Evolutionary conservation across 2,888 invertebrate genomes (phyloP).

Genomic region (Chrysolina oricalcia): DNA sequence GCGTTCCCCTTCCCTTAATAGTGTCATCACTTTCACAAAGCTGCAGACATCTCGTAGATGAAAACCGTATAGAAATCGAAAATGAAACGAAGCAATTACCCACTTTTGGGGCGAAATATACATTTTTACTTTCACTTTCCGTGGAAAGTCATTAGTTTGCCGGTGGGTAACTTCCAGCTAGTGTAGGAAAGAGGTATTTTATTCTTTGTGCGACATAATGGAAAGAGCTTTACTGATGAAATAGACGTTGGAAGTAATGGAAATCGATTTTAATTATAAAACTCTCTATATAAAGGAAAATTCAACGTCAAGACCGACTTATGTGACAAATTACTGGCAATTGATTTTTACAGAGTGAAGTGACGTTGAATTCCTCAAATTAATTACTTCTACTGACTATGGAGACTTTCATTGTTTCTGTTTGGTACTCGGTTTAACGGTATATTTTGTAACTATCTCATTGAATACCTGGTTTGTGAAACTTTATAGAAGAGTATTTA

Average conservation of each 20-base stretch:
- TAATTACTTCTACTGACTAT: neutral
- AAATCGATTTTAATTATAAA: constrained; percentile 41
- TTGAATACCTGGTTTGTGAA: too few relatives aligned
- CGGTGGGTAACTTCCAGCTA: constrained; percentile 20
- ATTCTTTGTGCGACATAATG: constrained; percentile 23
- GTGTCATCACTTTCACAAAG: neutral
- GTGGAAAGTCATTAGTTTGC: constrained; percentile 21
- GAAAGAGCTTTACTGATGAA: constrained; percentile 19
- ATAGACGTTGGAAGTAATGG: constrained; percentile 36
- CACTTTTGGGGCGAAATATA: neutral
- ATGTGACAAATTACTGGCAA: constrained; percentile 36
- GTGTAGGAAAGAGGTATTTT: constrained; percentile 21
- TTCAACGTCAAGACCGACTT: constrained; percentile 20
- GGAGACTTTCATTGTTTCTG: neutral
- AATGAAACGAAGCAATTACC: constrained; percentile 12
- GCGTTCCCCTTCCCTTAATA: too few relatives aligned
- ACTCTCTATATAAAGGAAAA: constrained; percentile 33
- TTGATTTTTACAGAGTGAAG: constrained; percentile 32
- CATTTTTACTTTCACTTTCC: constrained; percentile 1
- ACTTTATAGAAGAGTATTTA: too few relatives aligned
- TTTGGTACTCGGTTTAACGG: neutral
- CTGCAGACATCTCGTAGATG: neutral
- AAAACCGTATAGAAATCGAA: neutral
- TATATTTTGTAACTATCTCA: too few relatives aligned
- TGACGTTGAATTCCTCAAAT: neutral